Conservation (phyloP, 2,113 vertebrate species). For the Mobula hypostoma region DNA sequence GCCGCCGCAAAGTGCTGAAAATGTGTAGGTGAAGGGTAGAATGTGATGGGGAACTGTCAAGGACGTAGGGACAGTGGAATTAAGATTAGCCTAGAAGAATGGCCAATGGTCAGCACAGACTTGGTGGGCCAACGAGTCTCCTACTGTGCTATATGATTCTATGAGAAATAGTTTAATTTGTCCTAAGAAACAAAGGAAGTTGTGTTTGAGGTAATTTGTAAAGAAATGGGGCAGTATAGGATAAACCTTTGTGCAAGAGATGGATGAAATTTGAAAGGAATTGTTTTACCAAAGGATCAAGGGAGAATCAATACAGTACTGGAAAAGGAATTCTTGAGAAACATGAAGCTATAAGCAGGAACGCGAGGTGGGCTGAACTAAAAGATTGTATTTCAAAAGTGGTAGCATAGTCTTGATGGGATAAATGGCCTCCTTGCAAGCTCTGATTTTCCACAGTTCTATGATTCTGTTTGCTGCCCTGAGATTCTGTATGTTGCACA, state of each 20-base stretch:
- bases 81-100: neutral
- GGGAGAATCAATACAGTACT: neutral
- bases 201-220: neutral
- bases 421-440: no score
- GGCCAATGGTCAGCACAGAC: neutral
- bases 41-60: no score
- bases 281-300: neutral
- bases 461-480: neutral
- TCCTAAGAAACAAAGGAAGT: no score
- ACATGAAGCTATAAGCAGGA: neutral
- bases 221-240: neutral
- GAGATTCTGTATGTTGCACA: neutral
- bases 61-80: no score
- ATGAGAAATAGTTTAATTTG: no score
- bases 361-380: neutral
- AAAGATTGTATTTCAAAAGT: neutral
- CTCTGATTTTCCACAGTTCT: no score
- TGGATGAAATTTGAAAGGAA: neutral
- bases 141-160: no score
- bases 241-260: neutral
- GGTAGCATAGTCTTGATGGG: neutral
- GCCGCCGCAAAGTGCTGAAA: no score
- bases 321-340: neutral
- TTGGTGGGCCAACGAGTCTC: no score
- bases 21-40: no score